Base-by-base conservation (phyloP, 2,113 vertebrate species). In the Chaetodon trifascialis region DNA sequence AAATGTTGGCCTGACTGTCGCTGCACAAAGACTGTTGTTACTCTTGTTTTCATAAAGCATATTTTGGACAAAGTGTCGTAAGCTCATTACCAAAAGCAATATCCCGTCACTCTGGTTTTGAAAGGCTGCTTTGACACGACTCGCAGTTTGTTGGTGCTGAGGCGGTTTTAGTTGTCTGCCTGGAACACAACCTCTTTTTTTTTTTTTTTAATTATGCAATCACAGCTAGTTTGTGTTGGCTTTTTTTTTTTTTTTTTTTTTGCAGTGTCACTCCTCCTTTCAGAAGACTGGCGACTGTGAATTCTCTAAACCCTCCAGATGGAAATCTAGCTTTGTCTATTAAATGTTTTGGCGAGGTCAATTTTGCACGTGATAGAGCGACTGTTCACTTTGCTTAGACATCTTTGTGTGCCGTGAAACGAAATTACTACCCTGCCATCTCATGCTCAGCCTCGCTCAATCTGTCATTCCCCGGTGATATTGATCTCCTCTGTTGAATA, bases 51-150 rank as follows among this genome's bases (percentile, higher is more conserved):
- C 40, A 65, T 51, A 44, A 60, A 47, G 51, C 56, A 38, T 65
- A 30, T 66, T 87, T 67, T 69, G n/a, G 62, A 67, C 51, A 17
- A 71, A 75, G 62, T 69, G n/a, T 71, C 21, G 51, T n/a, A 74
- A 83, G 66, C 74, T 79, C 46, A 62, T 83, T 78, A 70, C 16
- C 16, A 38, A 70, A 77, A 73, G 55, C 66, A 86, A 73, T 67
- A 74, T 90, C 62, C 54, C 76, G 49, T 73, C 68, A 40, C 49
- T 64, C 51, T 47, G 42, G 16, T 21, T 71, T 17, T 72, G 17
- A 86, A 85, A 66, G 49, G 42, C 25, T 78, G 71, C 62, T 51
- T 25, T 60, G 49, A 77, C 79, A 67, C 14, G 1, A 9, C n/a
- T 72, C 49, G 55, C 52, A 68, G 71, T 44, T 51, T 87, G 55